Evolutionary conservation across 2,888 invertebrate genomes (phyloP).

Genomic region (Minunthozetes semirufus): DNA sequence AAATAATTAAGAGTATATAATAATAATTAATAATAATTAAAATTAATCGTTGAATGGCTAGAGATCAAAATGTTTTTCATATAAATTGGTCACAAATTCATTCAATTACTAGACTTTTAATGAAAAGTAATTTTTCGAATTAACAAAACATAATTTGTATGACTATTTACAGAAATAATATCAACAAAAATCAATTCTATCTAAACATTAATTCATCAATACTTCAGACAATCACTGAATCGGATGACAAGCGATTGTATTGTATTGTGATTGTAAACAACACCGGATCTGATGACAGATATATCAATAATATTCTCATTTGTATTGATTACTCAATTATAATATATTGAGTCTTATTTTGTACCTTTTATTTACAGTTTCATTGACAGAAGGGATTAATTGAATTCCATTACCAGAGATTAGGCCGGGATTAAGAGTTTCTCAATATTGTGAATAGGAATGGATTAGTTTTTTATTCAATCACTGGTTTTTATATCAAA

Average conservation of each 20-base stretch:
- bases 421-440: not conserved
- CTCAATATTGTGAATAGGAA: not conserved
- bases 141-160: not conserved
- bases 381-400: not conserved
- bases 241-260: not conserved
- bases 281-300: not conserved
- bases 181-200: not conserved
- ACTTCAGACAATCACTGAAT: not conserved
- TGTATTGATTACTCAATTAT: slow-evolving; percentile 3
- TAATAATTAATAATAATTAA: not conserved
- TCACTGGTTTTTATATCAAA: not conserved
- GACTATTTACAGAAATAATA: slow-evolving; percentile 8
- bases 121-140: not conserved
- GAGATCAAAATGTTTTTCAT: slow-evolving; percentile 8
- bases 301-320: not conserved
- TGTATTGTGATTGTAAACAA: too few relatives aligned
- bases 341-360: not conserved
- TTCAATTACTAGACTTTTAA: not conserved
- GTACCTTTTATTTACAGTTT: not conserved
- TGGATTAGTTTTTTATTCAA: not conserved
- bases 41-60: slow-evolving; percentile 1
- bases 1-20: not conserved
- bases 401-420: not conserved
- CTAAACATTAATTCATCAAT: not conserved
- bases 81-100: slow-evolving; percentile 8